Base-by-base conservation (phyloP, 2,888 invertebrate genomes). In the Cremastinae sp. region DNA sequence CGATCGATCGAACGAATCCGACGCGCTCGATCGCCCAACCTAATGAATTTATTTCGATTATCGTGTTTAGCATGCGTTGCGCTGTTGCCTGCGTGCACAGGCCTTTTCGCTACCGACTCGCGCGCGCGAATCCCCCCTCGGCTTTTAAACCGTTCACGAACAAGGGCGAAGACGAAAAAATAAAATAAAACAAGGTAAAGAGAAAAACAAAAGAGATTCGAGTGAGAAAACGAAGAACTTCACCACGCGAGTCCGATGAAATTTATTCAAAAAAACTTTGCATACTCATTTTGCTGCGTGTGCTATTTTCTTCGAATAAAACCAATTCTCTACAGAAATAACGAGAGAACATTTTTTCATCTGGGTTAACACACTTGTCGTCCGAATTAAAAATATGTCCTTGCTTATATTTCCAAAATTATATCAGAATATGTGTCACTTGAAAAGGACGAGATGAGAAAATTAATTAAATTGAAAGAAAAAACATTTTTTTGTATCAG, bases 41-140 rank as follows among this genome's bases (percentile, higher is more conserved):
- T 79, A 81, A 82, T 82, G 82, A 82, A 83, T 81, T 83, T 80
- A 80, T 80, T 80, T 81, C 78, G 77, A 81, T 81, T 82, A 81
- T 77, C 78, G 72, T 72, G 74, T 78, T 80, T 72, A 80, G 78
- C 78, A 74, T 77, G 74, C 75, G 76, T 75, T 78, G 64, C 76
- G 62, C 74, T 56, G 53, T 65, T 64, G 34, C 41, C 9, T 43
- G 41, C 41, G 12, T 12, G 41, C 49, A 14, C 64, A 34, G 38
- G 68, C 20, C 69, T 65, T 70, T 66, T 65, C 45, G 74, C 77
- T 61, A 70, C 65, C 28, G 43, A 28, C 5, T 28, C 74, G n/a
- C 10, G 38, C 14, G 66, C 20, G 45, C 18, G 54, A 28, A 22
- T 16, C 5, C 34, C n/a, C 54, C 43, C 43, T 10, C 43, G n/a